These are phyloP conservation scores for Salticus scenicus DNA, from an alignment of 2,888 invertebrate species.

Conservation along the genomic window DNA sequence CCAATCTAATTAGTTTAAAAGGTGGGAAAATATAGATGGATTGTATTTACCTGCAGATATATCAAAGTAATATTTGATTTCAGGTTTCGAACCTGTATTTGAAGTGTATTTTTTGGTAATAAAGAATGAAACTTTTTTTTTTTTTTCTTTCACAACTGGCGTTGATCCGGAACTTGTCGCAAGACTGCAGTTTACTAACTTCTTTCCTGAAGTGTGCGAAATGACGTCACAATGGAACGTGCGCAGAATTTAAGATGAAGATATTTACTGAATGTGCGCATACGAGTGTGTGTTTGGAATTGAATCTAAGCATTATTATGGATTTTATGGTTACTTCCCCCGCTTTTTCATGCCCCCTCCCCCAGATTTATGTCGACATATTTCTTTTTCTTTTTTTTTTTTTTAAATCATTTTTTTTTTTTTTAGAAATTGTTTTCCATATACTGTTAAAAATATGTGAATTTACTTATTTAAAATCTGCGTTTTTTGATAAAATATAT, in stretches of 20 bases:
- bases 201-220: slow-evolving; percentile 29
- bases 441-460: no score
- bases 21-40: no score
- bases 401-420: no score
- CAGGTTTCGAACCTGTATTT: neutral
- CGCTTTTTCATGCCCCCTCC: neutral
- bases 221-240: slow-evolving; percentile 57
- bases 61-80: slow-evolving; percentile 7
- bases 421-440: no score
- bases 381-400: no score
- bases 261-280: slow-evolving; percentile 18
- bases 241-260: slow-evolving; percentile 28
- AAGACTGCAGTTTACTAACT: slow-evolving; percentile 46
- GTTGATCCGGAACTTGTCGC: slow-evolving; percentile 46
- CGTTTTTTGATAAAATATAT: no score
- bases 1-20: no score
- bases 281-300: slow-evolving; percentile 34
- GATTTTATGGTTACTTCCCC: neutral
- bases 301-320: neutral
- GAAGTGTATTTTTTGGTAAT: slow-evolving; percentile 30
- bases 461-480: no score
- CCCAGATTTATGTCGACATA: no score
- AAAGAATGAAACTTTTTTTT: slow-evolving; percentile 23
- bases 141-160: slow-evolving; percentile 35
- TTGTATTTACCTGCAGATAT: slow-evolving; percentile 17